These are phyloP conservation scores for Rhea americana DNA, from an alignment of 2,113 vertebrate species.

Conservation along the genomic window DNA sequence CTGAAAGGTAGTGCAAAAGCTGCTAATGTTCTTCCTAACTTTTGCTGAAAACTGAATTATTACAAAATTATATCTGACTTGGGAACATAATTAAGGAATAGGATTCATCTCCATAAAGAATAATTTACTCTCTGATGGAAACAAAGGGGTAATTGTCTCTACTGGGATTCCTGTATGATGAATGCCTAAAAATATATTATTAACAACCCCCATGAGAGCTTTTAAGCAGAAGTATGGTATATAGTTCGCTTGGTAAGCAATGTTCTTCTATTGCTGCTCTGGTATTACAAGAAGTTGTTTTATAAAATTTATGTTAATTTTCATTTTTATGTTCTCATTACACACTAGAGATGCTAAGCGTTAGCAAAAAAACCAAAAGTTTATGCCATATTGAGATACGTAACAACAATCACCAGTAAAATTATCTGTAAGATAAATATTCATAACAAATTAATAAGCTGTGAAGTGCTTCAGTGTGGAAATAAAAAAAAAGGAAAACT, in stretches of 20 bases:
- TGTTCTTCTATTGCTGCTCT: conserved; percentile 51
- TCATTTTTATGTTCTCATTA: conserved; percentile 39
- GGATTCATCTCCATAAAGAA: background rate
- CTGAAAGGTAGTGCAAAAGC: background rate
- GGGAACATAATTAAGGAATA: background rate
- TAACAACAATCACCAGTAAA: background rate
- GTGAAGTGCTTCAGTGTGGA: background rate
- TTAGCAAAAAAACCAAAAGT: background rate
- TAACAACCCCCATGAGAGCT: conserved; percentile 29
- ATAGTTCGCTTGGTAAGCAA: conserved; percentile 26
- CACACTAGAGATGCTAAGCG: background rate
- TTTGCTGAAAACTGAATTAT: background rate
- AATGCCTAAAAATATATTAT: conserved; percentile 1
- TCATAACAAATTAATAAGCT: background rate
- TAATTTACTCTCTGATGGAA: conserved; percentile 1
- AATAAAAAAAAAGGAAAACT: background rate
- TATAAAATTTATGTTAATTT: conserved; percentile 32
- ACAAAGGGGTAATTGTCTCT: conserved; percentile 45
- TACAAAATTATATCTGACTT: conserved; percentile 6
- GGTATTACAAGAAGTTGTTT: conserved; percentile 19
- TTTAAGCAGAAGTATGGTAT: conserved; percentile 30
- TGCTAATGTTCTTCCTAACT: background rate
- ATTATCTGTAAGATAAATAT: background rate
- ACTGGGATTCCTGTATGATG: conserved; percentile 24
- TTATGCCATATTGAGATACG: background rate